Evolutionary conservation across 1,140 invertebrate genomes (phyloP).

Genomic region (Copidosoma floridanum): DNA sequence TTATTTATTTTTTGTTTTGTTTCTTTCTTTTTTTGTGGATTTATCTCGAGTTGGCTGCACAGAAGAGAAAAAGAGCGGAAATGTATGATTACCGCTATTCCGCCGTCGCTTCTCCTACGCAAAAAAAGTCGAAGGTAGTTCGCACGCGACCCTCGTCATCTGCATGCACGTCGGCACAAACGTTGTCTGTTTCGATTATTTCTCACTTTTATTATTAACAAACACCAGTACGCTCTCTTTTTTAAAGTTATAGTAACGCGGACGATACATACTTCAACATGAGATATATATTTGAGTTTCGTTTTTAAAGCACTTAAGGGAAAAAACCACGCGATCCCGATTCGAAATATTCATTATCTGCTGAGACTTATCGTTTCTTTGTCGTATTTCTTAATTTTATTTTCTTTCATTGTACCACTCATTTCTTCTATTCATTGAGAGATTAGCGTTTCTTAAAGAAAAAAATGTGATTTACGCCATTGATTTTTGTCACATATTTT

Average conservation of each 20-base stretch:
- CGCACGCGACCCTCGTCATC: too few species aligned
- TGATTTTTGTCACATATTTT: too few species aligned
- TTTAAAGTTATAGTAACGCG: conserved; percentile 18
- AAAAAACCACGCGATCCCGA: conserved; percentile 47
- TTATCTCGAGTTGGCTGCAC: too few species aligned
- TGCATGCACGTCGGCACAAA: too few species aligned
- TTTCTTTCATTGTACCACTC: conserved; percentile 8
- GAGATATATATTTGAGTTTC: conserved; percentile 45
- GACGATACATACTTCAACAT: conserved; percentile 35
- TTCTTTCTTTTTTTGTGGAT: too few species aligned
- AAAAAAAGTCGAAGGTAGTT: neutral
- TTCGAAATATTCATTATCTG: conserved; percentile 29
- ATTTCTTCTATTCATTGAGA: too few species aligned
- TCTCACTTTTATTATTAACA: conserved; percentile 2
- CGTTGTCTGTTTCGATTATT: neutral
- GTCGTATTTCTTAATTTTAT: neutral
- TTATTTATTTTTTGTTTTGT: too few species aligned
- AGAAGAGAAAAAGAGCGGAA: conserved; percentile 7
- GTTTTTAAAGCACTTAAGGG: conserved; percentile 54
- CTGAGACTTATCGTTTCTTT: conserved; percentile 24
- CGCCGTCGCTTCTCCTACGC: conserved; percentile 5
- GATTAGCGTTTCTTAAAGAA: too few species aligned
- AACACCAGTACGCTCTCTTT: neutral
- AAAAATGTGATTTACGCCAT: too few species aligned
- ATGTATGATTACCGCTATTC: conserved; percentile 4